phyloP scores from a whole-genome alignment of 1,140 invertebrate species.

The Drosophila arawakana region DNA sequence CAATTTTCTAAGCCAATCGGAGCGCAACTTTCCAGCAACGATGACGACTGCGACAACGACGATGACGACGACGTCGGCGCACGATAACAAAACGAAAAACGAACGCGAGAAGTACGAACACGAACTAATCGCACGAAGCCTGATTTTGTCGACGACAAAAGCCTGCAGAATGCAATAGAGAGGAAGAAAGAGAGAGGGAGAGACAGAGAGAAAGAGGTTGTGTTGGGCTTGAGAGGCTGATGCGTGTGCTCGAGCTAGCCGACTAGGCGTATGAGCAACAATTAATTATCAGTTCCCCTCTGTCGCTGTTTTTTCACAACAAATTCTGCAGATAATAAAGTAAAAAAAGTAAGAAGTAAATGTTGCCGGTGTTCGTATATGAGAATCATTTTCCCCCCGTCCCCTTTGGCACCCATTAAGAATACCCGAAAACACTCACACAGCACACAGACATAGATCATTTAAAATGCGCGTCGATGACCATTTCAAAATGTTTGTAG shows the following conservation, averaged over 20 bases:
- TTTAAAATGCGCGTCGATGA: slow-evolving; percentile 83
- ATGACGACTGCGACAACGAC: slow-evolving; percentile 53
- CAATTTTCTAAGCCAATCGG: slow-evolving; percentile 83
- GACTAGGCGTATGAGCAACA: slow-evolving; percentile 69
- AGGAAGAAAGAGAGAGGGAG: neutral
- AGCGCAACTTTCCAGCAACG: slow-evolving; percentile 56
- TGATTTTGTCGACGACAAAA: slow-evolving; percentile 61
- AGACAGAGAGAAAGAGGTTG: neutral
- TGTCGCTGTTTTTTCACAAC: slow-evolving; percentile 63
- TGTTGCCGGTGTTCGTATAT: neutral
- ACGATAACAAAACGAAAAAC: slow-evolving; percentile 74
- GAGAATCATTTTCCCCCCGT: slow-evolving; percentile 4
- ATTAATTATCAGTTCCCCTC: slow-evolving; percentile 76
- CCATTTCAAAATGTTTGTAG: slow-evolving; percentile 74
- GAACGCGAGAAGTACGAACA: slow-evolving; percentile 40
- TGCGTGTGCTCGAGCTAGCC: slow-evolving; percentile 28
- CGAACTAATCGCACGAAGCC: slow-evolving; percentile 55
- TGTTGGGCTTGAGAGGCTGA: neutral
- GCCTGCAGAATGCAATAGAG: neutral
- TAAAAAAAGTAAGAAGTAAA: slow-evolving; percentile 38
- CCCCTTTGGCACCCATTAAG: slow-evolving; percentile 53
- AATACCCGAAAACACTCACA: slow-evolving; percentile 29
- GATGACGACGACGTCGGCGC: slow-evolving; percentile 68
- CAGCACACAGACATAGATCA: slow-evolving; percentile 67
- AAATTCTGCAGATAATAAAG: slow-evolving; percentile 59